These are phyloP conservation scores for Eumerus sabulonum DNA, from an alignment of 2,888 invertebrate species.

Conservation along the genomic window DNA sequence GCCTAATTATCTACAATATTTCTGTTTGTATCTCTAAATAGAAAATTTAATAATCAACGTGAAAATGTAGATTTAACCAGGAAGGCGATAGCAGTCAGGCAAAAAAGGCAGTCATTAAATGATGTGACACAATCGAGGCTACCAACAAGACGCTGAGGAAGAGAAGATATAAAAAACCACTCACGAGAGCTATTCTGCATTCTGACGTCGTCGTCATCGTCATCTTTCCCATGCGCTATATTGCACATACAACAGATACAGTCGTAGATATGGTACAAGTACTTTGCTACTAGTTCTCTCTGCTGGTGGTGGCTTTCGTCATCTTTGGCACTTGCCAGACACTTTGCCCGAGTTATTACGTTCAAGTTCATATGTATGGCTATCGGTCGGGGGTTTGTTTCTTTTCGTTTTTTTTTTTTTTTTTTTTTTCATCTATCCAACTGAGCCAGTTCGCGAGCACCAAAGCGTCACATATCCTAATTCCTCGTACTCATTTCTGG, in stretches of 20 bases:
- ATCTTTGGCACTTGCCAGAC: slow-evolving; percentile 68
- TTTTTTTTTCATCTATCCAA: slow-evolving; percentile 7
- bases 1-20: slow-evolving; percentile 60
- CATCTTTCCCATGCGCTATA: slow-evolving; percentile 33
- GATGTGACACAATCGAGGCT: slow-evolving; percentile 27
- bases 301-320: slow-evolving; percentile 62
- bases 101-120: slow-evolving; percentile 5
- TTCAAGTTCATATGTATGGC: slow-evolving; percentile 70
- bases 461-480: background rate
- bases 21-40: slow-evolving; percentile 49
- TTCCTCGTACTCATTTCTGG: slow-evolving; percentile 19
- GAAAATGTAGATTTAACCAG: slow-evolving; percentile 46
- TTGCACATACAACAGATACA: slow-evolving; percentile 64
- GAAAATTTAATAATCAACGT: slow-evolving; percentile 50
- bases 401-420: slow-evolving; percentile 30
- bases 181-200: slow-evolving; percentile 52
- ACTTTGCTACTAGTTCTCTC: no score
- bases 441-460: background rate
- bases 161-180: slow-evolving; percentile 18
- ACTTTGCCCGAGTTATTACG: slow-evolving; percentile 68
- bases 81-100: slow-evolving; percentile 19
- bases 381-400: slow-evolving; percentile 53
- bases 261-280: no score
- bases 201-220: slow-evolving; percentile 57
- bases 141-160: background rate